Evolutionary conservation across 2,113 vertebrate genomes (phyloP), one percentile per base, ranked within the genome.

Genomic region (Orcinus orca): DNA sequence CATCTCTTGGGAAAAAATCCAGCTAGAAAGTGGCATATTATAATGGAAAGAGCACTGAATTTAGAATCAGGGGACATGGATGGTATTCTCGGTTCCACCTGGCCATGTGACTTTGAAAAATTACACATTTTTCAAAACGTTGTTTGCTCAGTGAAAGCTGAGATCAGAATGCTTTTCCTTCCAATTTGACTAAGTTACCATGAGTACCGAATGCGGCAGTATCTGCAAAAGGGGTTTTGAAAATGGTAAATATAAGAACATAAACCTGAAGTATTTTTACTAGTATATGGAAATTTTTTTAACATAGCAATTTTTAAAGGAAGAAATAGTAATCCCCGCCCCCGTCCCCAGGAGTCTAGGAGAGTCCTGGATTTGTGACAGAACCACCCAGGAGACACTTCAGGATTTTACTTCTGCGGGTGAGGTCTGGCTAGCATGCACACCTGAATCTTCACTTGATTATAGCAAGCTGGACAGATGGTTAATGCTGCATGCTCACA

Each of bases 381-480:
- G 77, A 76, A 60, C 11, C 12, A 63, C 36, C 73, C 25, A 10
- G 17, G 1, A 83, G 47, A 88, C 55, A 33, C 38, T 62, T 53
- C 6, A 29, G 6, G 33, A 55, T n/a, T 71, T 38, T 21, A 36
- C 50, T 67, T 38, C 1, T 55, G 68, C 1, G 36, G 41, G 1
- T 15, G 58, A 53, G 10, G 14, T 26, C 2, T 47, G 60, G 33
- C 29, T 4, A 7, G 76, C 3, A 11, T 1, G 41, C 90, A 50
- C 95, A 99, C 99, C 99, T 99, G 98, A 71, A 1, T 89, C 96
- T 99, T 99, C 97, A 99, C 98, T 83, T 99, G 98, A 81, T 88
- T n/a, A 15, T 99, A 99, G 96, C 99, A 99, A 87, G 98, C 96
- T 0, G 99, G 99, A 88, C 99, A 99, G 76, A 85, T 92, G 1